A percentile compares a stretch with the other conserved stretches of the same genome.
Conservation (phyloP, 2,888 invertebrate genomes). For the Poecilus cupreus region DNA sequence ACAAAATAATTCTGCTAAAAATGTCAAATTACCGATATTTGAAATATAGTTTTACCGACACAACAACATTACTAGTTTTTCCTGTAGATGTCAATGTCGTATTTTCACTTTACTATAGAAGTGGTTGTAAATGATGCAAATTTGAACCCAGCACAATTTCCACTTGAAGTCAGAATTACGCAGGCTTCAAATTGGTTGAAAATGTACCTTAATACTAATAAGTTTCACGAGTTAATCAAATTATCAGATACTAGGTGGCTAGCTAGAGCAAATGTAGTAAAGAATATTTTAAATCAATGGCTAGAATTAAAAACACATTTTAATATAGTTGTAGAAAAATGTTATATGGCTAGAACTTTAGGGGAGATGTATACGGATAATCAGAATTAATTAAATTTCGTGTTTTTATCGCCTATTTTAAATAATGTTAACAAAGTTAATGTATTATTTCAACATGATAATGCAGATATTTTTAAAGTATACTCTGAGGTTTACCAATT, state of each 20-base stretch:
- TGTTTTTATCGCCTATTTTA: neutral
- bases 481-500: neutral
- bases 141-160: no score
- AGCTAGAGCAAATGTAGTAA: neutral
- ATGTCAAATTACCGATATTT: no score
- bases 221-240: neutral
- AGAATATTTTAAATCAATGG: neutral
- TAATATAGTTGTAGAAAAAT: neutral
- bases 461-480: conserved; percentile 17
- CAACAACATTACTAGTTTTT: no score
- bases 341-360: neutral
- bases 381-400: neutral
- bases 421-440: neutral
- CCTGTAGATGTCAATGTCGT: no score
- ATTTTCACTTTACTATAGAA: no score
- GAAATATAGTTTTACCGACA: no score
- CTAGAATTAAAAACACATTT: conserved; percentile 27
- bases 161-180: no score
- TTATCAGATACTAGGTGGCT: neutral
- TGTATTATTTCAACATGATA: neutral
- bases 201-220: neutral
- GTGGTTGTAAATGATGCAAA: no score
- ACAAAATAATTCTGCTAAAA: no score
- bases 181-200: no score
- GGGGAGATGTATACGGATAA: conserved; percentile 2